These are phyloP conservation scores for Piezodorus guildinii DNA, from an alignment of 1,140 invertebrate species.

Conservation along the genomic window DNA sequence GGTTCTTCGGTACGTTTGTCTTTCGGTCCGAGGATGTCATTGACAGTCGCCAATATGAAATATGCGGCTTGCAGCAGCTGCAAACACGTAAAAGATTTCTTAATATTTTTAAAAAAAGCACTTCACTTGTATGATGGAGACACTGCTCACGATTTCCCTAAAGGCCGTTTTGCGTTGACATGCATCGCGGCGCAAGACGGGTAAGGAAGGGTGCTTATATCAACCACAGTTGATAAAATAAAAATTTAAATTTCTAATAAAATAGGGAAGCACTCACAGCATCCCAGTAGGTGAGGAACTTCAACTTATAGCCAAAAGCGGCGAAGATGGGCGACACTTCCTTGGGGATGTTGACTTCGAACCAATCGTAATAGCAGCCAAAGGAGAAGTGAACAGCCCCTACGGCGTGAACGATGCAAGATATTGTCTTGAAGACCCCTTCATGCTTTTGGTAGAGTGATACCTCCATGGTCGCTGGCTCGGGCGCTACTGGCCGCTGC, in stretches of 20 bases:
- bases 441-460: neutral
- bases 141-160: too few relatives aligned
- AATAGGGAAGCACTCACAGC: slow-evolving; percentile 49
- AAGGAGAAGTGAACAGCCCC: slow-evolving; percentile 54
- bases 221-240: too few relatives aligned
- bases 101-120: too few relatives aligned
- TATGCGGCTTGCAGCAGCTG: slow-evolving; percentile 65
- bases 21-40: slow-evolving; percentile 61
- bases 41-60: slow-evolving; percentile 55
- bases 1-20: slow-evolving; percentile 49
- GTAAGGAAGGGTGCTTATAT: too few relatives aligned
- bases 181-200: too few relatives aligned
- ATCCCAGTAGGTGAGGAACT: slow-evolving; percentile 76
- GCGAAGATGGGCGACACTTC: slow-evolving; percentile 34
- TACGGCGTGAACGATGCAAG: slow-evolving; percentile 43
- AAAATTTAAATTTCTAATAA: too few relatives aligned
- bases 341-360: slow-evolving; percentile 49
- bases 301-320: slow-evolving; percentile 63
- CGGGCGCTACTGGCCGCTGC: neutral
- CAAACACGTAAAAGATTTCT: slow-evolving; percentile 25
- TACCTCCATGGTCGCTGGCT: slow-evolving; percentile 11
- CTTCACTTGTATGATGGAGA: too few relatives aligned
- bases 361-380: slow-evolving; percentile 61
- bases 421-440: slow-evolving; percentile 5
- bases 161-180: too few relatives aligned